A percentile compares a stretch with the other conserved stretches of the same genome.
Conservation (phyloP, 2,113 vertebrate genomes). For the Elephantulus edwardii region DNA sequence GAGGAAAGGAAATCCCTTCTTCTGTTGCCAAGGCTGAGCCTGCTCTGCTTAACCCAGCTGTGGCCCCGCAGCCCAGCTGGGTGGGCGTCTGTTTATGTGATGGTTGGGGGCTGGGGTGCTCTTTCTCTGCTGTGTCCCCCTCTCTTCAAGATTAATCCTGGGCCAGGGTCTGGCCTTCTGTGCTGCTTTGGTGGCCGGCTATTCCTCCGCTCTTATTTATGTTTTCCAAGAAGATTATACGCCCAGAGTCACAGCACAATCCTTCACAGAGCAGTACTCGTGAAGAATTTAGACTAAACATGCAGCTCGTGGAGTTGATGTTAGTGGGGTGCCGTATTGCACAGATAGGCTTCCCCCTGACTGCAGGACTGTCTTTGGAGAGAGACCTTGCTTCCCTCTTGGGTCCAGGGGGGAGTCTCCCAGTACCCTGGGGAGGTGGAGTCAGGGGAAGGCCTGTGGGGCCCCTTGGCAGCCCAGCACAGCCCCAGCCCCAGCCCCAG, state of each 20-base stretch:
- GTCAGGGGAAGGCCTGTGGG: not conserved
- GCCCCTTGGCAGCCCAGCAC: not conserved
- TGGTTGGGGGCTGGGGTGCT: not conserved
- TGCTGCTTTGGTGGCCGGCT: not conserved
- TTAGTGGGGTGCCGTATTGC: not conserved
- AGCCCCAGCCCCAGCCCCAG: not conserved
- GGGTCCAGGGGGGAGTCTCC: not conserved
- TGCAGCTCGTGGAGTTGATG: not conserved
- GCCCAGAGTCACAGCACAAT: not conserved
- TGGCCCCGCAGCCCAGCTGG: not conserved
- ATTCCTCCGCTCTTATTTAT: slow-evolving; percentile 26
- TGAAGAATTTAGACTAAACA: slow-evolving; percentile 64
- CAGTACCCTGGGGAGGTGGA: not conserved
- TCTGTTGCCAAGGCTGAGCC: not conserved
- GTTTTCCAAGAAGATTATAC: slow-evolving; percentile 36
- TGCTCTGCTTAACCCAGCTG: too few species aligned
- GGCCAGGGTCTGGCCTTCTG: not conserved
- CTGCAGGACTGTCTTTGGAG: not conserved
- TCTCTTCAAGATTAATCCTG: not conserved
- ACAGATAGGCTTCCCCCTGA: not conserved
- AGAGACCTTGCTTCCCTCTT: not conserved
- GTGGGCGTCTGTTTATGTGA: not conserved
- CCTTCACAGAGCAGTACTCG: not conserved
- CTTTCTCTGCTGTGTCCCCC: not conserved
- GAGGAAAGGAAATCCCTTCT: slow-evolving; percentile 45